Base-by-base conservation (phyloP, 1,140 invertebrate genomes). In the Musca vetustissima region DNA sequence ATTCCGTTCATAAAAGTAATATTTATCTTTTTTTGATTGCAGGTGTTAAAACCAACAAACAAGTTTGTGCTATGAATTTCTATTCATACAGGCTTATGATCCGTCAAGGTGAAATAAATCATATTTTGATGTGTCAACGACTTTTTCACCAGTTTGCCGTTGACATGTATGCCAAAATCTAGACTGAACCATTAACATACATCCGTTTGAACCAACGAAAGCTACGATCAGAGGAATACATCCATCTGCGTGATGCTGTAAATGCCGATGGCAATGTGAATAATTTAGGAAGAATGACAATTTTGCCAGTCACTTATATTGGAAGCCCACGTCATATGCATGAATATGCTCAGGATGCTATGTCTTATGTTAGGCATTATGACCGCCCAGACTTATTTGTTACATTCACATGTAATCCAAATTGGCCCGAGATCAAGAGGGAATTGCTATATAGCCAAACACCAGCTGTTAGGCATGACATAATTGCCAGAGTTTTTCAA, bases 261-360 rank as follows among this genome's bases (percentile, higher is more conserved):
- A 28, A 17, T 24, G 28, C 24, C 15, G 32, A 50, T 13, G 1
- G 32, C 0, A 32, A 64, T 43, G 22, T n/a, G 1, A 47, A 32
- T n/a, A 25, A 65, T 15, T 2, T 68, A 1, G 66, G 66, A 2
- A n/a, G 43, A 9, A 25, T 64, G 65, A 48, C 36, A 9, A 64
- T 70, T 50, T 52, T n/a, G n/a, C n/a, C n/a, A n/a, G n/a, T n/a
- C n/a, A n/a, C n/a, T n/a, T n/a, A n/a, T n/a, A n/a, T n/a, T 87
- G 57, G 80, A 85, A 28, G 75, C 81, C 64, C 84, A 79, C 74
- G 82, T 76, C 66, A 83, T 83, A 64, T n/a, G n/a, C n/a, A n/a
- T n/a, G n/a, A 75, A 75, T 67, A 80, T 83, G 17, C 72, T 83
- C 22, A 84, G 78, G 77, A 83, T 65, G 75, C 73, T 70, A 74